Evolutionary conservation across 2,888 invertebrate species (phyloP).

Genomic region (Mimumesa dahlbomi): DNA sequence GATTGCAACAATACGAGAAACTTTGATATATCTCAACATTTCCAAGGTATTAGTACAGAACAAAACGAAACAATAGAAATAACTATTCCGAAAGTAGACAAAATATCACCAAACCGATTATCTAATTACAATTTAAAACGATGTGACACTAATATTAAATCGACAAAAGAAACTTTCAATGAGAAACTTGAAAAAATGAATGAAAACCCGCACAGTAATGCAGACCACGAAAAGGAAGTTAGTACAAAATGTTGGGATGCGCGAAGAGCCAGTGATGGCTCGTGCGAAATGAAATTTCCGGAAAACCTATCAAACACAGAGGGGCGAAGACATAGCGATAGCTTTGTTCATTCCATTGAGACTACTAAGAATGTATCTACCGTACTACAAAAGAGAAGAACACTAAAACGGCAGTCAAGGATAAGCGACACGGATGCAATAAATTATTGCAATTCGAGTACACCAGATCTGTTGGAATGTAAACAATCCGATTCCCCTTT

Average conservation of each 20-base stretch:
- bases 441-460: slow-evolving; percentile 20
- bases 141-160: slow-evolving; percentile 14
- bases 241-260: slow-evolving; percentile 14
- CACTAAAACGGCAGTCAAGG: slow-evolving; percentile 72
- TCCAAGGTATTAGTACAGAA: not conserved
- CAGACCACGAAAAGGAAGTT: slow-evolving; percentile 6
- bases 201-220: not conserved
- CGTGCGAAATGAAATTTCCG: slow-evolving; percentile 39
- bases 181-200: not conserved
- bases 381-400: slow-evolving; percentile 59
- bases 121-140: slow-evolving; percentile 47
- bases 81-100: not conserved
- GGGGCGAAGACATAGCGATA: slow-evolving; percentile 71
- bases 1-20: not conserved
- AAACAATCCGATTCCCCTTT: not conserved
- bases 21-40: slow-evolving; percentile 6
- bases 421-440: slow-evolving; percentile 64
- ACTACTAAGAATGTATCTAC: slow-evolving; percentile 6
- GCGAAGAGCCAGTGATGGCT: slow-evolving; percentile 70
- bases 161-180: not conserved
- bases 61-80: not conserved
- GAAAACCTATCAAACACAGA: slow-evolving; percentile 36
- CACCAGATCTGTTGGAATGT: not conserved
- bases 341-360: slow-evolving; percentile 36
- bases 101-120: slow-evolving; percentile 54